Evolutionary conservation across 2,888 invertebrate genomes (phyloP).

Genomic region (Netelia virgata): DNA sequence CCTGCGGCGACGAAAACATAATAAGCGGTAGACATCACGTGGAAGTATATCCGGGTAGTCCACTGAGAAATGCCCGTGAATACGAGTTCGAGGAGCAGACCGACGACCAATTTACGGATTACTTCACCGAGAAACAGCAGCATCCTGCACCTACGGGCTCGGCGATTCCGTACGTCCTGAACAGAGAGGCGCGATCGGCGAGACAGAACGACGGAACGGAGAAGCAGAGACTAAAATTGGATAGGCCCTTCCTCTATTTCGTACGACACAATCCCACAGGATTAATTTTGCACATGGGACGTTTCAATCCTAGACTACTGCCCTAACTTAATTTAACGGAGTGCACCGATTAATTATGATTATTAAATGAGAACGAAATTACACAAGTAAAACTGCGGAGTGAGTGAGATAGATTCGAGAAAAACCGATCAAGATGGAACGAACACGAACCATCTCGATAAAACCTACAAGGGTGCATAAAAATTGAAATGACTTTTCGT

Average conservation of each 20-base stretch:
- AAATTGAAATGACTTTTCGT: slow-evolving; percentile 31
- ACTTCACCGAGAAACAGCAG: slow-evolving; percentile 44
- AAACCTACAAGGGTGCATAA: slow-evolving; percentile 22
- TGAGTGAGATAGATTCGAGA: slow-evolving; percentile 14
- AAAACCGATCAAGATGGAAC: slow-evolving; percentile 38
- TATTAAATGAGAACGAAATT: slow-evolving; percentile 37
- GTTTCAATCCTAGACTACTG: slow-evolving; percentile 93
- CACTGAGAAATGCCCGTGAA: slow-evolving; percentile 82
- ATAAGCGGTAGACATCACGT: slow-evolving; percentile 91
- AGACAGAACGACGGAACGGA: slow-evolving; percentile 83
- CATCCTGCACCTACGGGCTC: not conserved
- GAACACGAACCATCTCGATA: slow-evolving; percentile 29
- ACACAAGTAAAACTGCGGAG: slow-evolving; percentile 24
- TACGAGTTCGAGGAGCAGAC: slow-evolving; percentile 47
- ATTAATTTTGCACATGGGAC: slow-evolving; percentile 94
- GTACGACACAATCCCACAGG: slow-evolving; percentile 97
- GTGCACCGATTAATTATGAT: slow-evolving; percentile 37
- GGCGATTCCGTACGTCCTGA: slow-evolving; percentile 3
- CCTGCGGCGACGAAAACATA: slow-evolving; percentile 90
- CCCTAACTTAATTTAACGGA: slow-evolving; percentile 86
- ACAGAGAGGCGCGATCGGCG: slow-evolving; percentile 65
- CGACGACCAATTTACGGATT: slow-evolving; percentile 44
- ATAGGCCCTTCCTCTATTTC: slow-evolving; percentile 95
- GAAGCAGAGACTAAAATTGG: slow-evolving; percentile 91
- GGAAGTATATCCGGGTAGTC: slow-evolving; percentile 92